Conservation (phyloP, 2,888 invertebrate genomes). For the Agonopterix arenella region DNA sequence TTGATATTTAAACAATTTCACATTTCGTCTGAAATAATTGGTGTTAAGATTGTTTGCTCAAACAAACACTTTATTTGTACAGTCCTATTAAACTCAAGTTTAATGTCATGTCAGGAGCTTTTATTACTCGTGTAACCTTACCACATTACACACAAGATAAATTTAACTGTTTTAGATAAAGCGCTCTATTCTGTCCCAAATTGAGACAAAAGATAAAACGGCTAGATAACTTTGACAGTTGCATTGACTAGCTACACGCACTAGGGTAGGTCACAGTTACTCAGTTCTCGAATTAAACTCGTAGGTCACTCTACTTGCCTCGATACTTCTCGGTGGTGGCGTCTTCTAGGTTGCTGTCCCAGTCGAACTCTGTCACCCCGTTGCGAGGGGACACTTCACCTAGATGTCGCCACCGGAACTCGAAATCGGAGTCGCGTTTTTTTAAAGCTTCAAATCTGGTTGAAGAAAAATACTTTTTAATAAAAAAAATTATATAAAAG, state of each 20-base stretch:
- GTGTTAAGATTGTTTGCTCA: background rate
- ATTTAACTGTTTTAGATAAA: slow-evolving; percentile 6
- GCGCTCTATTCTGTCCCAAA: background rate
- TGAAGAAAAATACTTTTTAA: slow-evolving; percentile 15
- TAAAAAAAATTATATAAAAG: no score
- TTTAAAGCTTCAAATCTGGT: slow-evolving; percentile 87
- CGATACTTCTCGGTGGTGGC: slow-evolving; percentile 71
- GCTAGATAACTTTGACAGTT: background rate
- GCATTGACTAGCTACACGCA: slow-evolving; percentile 44
- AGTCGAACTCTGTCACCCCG: slow-evolving; percentile 91
- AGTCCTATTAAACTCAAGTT: slow-evolving; percentile 8
- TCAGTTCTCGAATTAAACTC: slow-evolving; percentile 3
- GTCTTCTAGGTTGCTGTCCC: slow-evolving; percentile 90
- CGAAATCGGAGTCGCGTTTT: slow-evolving; percentile 88
- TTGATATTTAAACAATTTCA: no score
- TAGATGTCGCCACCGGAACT: slow-evolving; percentile 88
- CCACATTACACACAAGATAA: slow-evolving; percentile 4
- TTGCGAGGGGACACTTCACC: slow-evolving; percentile 86
- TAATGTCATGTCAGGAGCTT: slow-evolving; percentile 8
- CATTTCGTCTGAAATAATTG: no score
- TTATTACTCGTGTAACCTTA: slow-evolving; percentile 9
- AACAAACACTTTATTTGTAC: slow-evolving; percentile 12
- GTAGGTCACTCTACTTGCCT: slow-evolving; percentile 44
- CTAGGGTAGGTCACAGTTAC: slow-evolving; percentile 26
- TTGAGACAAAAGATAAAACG: background rate